Evolutionary conservation across 2,113 vertebrate genomes (phyloP), one percentile per base, ranked within the genome.

Genomic region (Cavia porcellus): DNA sequence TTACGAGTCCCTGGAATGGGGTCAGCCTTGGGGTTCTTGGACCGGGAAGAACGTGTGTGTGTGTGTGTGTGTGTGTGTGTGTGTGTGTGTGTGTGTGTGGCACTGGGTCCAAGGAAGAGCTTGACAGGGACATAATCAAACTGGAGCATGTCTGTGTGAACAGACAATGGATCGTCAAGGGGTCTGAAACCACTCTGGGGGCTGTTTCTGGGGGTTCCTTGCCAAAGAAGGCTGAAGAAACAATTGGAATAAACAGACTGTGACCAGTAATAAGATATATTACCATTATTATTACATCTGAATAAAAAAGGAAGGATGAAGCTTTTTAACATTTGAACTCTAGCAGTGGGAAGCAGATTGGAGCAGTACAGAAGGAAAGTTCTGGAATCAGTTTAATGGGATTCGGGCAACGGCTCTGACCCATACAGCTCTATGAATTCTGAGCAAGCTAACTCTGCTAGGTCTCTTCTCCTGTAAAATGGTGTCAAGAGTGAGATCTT

Each of bases 391-490:
- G 42, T 77, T 14, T 59, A 24, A 81, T 83, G 13, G 17, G 1
- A 57, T 64, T 90, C 57, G 89, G 83, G 70, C 61, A 62, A 61
- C 10, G 28, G 42, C 7, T 82, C 94, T 88, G 35, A 74, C 10
- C 50, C 0, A 62, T 72, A 59, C 24, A 59, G n/a, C 52, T 92
- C 66, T 62, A 30, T 64, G 35, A 95, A 66, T 55, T 85, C 38
- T 35, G 22, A 20, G 19, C 20, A 95, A 79, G 15, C 87, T 86
- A 92, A 75, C 17, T 45, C 8, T 74, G 17, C 5, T 95, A 83
- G 70, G 30, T 90, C 88, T 87, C 55, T 32, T 90, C 10, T 28
- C 24, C 52, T 86, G 3, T 72, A 84, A 90, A 95, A 89, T 42
- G 45, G 68, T 50, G 32, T 50, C 74, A 75, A 62, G 20, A 62